Evolutionary conservation across 2,888 invertebrate genomes (phyloP).

Genomic region (Epirrhoe tristata): DNA sequence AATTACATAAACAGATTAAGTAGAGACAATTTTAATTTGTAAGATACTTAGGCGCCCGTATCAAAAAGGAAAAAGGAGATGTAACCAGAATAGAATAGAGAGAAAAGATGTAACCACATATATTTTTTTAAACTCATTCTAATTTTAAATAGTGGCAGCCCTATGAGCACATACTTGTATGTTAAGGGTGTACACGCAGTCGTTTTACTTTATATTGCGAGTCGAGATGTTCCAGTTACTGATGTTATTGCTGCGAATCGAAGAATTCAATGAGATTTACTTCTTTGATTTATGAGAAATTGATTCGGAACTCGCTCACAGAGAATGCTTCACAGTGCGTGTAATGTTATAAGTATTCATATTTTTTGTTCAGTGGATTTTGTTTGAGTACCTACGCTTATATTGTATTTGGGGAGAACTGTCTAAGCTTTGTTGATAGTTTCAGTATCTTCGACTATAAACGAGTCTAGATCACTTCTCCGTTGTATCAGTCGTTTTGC

Average conservation of each 20-base stretch:
- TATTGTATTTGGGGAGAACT: background rate
- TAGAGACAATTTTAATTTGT: too few relatives aligned
- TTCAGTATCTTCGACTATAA: background rate
- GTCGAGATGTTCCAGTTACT: slow-evolving; percentile 28
- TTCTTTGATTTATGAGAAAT: slow-evolving; percentile 33
- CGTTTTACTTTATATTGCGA: slow-evolving; percentile 38
- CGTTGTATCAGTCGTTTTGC: too few relatives aligned
- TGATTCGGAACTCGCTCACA: slow-evolving; percentile 22
- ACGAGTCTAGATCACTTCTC: too few relatives aligned
- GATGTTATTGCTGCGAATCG: slow-evolving; percentile 33
- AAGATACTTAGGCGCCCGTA: too few relatives aligned
- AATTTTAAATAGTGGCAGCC: slow-evolving; percentile 16
- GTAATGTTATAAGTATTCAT: background rate
- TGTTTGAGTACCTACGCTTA: background rate
- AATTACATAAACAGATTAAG: too few relatives aligned
- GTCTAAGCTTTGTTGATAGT: background rate
- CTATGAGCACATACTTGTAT: slow-evolving; percentile 10
- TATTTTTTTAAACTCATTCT: background rate
- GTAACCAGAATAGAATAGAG: too few relatives aligned
- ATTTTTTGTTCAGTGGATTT: slow-evolving; percentile 6
- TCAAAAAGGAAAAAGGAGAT: too few relatives aligned
- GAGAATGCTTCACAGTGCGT: slow-evolving; percentile 5
- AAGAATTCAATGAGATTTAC: slow-evolving; percentile 34
- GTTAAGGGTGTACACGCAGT: slow-evolving; percentile 21
- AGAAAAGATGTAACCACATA: too few relatives aligned